Base-by-base conservation (phyloP, 2,113 vertebrate species). In the Apodemus sylvaticus region DNA sequence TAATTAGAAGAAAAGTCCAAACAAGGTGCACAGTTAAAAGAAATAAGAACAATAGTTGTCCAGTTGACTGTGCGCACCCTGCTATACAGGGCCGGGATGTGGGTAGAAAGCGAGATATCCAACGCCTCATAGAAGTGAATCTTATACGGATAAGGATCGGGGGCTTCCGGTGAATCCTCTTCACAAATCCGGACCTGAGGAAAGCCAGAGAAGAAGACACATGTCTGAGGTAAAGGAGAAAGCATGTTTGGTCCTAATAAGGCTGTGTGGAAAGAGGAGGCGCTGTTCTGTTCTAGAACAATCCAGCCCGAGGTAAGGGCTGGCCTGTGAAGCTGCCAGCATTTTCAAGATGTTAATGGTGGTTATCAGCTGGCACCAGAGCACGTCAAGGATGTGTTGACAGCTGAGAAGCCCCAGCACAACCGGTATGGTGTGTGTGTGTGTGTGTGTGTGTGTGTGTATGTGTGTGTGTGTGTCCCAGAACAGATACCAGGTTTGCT, bases 191-290 rank as follows among this genome's bases (percentile, higher is more conserved):
- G 13, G 42, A 31, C 85, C 19, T 82, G 77, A 97, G 91, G 95
- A 97, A 96, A 22, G 42, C 7, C 66, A 34, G 66, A 58, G 91
- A 97, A 98, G 71, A 90, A 97, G 96, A 64, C 14, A 62, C 94
- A 2, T 7, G 36, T 85, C 74, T 97, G 64, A 86, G 68, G 77
- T 74, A 88, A 96, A 97, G 96, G 26, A 22, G 90, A 98, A 98
- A 96, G 60, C 85, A 96, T 70, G 89, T 7, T 89, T 86, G 53
- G 79, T 83, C 68, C 90, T 97, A 88, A 82, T 92, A 89, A 79
- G 73, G 77, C 70, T 66, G 90, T 14, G 39, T 78, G 19, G 66
- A 14, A 58, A 68, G 26, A 36, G 55, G 55, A 89, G 86, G 76
- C 64, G 79, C 48, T 87, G 66, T 31, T 96, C 6, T 96, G 81